Percentiles rank a stretch among this genome's conserved stretches.
phyloP scores from a whole-genome alignment of 2,888 invertebrate species.

The Leptinotarsa tumamoca region DNA sequence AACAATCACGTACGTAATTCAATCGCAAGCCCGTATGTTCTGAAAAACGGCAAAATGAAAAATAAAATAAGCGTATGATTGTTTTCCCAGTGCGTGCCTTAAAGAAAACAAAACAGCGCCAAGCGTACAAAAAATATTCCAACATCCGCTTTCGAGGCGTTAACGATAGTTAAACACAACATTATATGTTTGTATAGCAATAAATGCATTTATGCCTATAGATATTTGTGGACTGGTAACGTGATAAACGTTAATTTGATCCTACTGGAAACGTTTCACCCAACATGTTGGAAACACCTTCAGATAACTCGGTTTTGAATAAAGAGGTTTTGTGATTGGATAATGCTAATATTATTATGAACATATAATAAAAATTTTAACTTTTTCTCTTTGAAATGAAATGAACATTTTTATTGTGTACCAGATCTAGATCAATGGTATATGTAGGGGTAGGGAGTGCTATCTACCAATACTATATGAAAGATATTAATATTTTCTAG shows the following conservation, averaged over 20 bases:
- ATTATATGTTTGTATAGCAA: slow-evolving; percentile 45
- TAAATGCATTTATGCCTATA: slow-evolving; percentile 43
- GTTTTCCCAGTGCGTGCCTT: slow-evolving; percentile 47
- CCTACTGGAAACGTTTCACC: background rate
- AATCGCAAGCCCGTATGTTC: slow-evolving; percentile 41
- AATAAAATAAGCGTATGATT: slow-evolving; percentile 45
- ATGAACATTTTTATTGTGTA: too few species aligned
- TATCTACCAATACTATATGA: too few species aligned
- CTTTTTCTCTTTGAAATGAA: too few species aligned
- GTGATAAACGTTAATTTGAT: background rate
- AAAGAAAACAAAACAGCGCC: slow-evolving; percentile 47
- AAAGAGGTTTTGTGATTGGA: background rate
- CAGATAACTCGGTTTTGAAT: background rate
- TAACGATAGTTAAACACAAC: slow-evolving; percentile 47
- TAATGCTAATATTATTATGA: background rate
- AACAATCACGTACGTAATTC: slow-evolving; percentile 46
- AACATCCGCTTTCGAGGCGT: slow-evolving; percentile 50
- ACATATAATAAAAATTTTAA: too few species aligned
- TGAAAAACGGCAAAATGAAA: slow-evolving; percentile 35
- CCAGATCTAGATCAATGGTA: too few species aligned
- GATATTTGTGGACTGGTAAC: slow-evolving; percentile 33
- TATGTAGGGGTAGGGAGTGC: too few species aligned
- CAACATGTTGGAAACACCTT: slow-evolving; percentile 1
- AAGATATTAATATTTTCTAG: too few species aligned
- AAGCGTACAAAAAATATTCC: slow-evolving; percentile 44